Evolutionary conservation across 2,888 invertebrate species (phyloP).

Genomic region (Agrilus cyanescens): DNA sequence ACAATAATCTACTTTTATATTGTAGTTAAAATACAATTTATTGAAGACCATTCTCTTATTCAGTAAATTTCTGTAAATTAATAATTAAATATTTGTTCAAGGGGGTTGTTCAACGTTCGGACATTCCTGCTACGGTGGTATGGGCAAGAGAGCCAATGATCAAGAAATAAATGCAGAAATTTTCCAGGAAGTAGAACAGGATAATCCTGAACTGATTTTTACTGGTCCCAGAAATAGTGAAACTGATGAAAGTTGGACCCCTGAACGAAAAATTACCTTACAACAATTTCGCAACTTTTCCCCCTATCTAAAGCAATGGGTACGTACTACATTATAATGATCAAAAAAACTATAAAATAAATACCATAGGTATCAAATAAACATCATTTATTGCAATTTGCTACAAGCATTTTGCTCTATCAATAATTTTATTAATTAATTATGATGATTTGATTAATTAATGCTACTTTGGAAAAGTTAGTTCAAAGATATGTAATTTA

Average conservation of each 20-base stretch:
- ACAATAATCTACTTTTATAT: no score
- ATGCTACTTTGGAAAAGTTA: no score
- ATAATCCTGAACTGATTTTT: slow-evolving; percentile 22
- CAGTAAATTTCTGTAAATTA: no score
- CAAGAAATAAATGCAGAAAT: slow-evolving; percentile 28
- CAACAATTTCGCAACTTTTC: slow-evolving; percentile 27
- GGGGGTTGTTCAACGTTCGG: slow-evolving; percentile 62
- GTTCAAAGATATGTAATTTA: no score
- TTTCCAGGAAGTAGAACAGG: slow-evolving; percentile 21
- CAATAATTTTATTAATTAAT: no score
- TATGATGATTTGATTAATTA: no score
- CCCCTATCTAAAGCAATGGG: slow-evolving; percentile 36
- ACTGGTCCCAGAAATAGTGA: slow-evolving; percentile 23
- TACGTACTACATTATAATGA: slow-evolving; percentile 17
- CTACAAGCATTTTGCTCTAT: no score
- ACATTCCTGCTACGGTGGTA: slow-evolving; percentile 64
- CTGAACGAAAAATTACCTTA: slow-evolving; percentile 11
- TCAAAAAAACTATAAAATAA: no score
- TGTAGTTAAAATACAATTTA: no score
- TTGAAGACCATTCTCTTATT: no score
- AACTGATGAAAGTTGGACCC: slow-evolving; percentile 14
- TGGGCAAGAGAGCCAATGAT: slow-evolving; percentile 50
- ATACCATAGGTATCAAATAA: no score
- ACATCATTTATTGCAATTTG: no score
- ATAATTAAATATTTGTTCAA: slow-evolving; percentile 28